Evolutionary conservation across 2,888 invertebrate species (phyloP).

Genomic region (Heterodera filipjevi): DNA sequence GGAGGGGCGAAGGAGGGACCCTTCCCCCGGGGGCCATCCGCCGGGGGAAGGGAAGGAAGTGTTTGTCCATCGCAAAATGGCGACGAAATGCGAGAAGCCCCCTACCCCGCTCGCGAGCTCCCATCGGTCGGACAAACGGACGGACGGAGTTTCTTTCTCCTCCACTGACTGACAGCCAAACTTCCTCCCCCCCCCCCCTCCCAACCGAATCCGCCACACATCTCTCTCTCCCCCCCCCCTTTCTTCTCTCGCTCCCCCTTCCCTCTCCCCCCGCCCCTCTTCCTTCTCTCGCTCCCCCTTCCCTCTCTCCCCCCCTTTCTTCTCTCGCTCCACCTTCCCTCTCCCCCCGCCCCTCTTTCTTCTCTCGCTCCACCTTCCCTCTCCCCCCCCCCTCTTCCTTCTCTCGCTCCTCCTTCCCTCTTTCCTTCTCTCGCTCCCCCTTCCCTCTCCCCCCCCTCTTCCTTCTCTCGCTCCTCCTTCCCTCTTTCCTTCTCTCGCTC

Average conservation of each 20-base stretch:
- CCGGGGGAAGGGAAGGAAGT: background rate
- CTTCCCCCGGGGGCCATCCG: background rate
- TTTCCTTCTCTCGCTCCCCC: background rate
- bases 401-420: background rate
- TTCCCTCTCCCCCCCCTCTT: background rate
- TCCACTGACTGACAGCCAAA: background rate
- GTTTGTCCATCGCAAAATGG: conserved; percentile 10
- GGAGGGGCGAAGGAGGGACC: background rate
- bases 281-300: background rate
- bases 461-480: background rate
- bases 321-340: background rate
- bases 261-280: background rate
- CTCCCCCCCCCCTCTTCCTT: background rate
- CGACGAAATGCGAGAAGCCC: conserved; percentile 28
- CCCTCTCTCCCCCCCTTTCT: background rate
- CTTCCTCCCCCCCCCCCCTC: background rate
- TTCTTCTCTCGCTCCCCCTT: background rate
- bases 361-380: background rate
- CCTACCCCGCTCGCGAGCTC: background rate
- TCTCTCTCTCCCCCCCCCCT: background rate
- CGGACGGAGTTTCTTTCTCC: conserved; percentile 13
- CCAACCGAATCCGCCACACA: background rate
- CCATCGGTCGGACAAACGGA: background rate
- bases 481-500: background rate
- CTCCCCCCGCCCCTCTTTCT: background rate